These are phyloP conservation scores for Hermetia illucens DNA, from an alignment of 1,140 invertebrate species.

Conservation along the genomic window DNA sequence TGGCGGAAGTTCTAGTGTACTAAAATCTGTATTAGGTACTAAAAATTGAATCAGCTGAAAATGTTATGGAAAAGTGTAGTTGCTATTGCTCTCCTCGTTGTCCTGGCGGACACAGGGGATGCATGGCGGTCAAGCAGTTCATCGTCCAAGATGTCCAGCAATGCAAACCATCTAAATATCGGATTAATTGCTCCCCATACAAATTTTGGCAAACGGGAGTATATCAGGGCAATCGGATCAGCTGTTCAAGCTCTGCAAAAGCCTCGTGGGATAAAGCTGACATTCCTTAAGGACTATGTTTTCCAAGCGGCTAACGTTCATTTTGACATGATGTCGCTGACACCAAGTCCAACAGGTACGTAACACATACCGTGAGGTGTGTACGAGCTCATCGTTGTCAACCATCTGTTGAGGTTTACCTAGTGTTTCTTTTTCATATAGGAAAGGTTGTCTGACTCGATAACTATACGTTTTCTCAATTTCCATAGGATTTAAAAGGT, in stretches of 20 bases:
- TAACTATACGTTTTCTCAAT: too few species aligned
- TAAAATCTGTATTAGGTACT: neutral
- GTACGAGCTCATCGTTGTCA: too few species aligned
- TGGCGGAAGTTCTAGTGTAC: neutral
- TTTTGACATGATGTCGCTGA: constrained; percentile 50
- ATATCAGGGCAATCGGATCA: constrained; percentile 48
- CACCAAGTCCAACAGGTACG: constrained; percentile 61
- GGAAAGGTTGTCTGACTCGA: too few species aligned
- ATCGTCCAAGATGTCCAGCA: neutral
- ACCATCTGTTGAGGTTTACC: neutral
- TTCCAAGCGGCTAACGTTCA: constrained; percentile 46
- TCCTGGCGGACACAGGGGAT: neutral
- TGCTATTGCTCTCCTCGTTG: neutral
- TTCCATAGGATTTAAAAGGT: too few species aligned
- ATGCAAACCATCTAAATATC: constrained; percentile 33
- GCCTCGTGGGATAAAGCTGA: constrained; percentile 37
- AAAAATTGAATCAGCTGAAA: neutral
- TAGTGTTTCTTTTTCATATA: too few species aligned
- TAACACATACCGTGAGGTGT: too few species aligned
- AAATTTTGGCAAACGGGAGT: constrained; percentile 43
- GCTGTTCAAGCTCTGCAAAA: constrained; percentile 44
- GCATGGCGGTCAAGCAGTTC: neutral
- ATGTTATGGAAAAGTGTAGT: neutral
- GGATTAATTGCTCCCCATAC: constrained; percentile 41
- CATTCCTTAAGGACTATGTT: constrained; percentile 45